phyloP scores from a whole-genome alignment of 2,888 invertebrate species.

The Tillus elongatus region DNA sequence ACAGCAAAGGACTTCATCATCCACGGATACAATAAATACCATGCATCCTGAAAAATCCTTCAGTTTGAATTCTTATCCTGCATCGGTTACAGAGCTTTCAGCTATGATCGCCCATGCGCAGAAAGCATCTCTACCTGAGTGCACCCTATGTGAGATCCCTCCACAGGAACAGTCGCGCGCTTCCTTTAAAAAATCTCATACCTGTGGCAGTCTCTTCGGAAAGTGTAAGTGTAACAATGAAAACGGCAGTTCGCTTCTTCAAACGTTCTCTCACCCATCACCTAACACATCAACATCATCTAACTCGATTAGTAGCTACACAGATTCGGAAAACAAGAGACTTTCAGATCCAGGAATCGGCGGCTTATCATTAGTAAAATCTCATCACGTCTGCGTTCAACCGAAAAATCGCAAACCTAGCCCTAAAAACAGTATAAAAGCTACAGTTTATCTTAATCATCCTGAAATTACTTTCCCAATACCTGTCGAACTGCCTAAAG shows the following conservation, averaged over 20 bases:
- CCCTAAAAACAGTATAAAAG: slow-evolving; percentile 23
- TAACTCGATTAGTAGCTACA: no score
- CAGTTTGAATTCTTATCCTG: slow-evolving; percentile 1
- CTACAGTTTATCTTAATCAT: slow-evolving; percentile 34
- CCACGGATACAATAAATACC: neutral
- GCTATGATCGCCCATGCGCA: slow-evolving; percentile 3
- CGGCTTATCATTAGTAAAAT: slow-evolving; percentile 13
- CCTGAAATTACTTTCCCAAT: slow-evolving; percentile 39
- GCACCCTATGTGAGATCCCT: no score
- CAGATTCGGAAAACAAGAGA: no score
- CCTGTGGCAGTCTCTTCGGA: slow-evolving; percentile 42
- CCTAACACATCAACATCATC: slow-evolving; percentile 10
- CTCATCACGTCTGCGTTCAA: slow-evolving; percentile 20
- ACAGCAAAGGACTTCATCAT: no score
- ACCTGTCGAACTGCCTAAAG: slow-evolving; percentile 25
- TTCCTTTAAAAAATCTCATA: slow-evolving; percentile 36
- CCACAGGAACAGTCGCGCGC: slow-evolving; percentile 18
- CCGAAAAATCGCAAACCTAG: slow-evolving; percentile 18
- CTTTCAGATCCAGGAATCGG: slow-evolving; percentile 30
- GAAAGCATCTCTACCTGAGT: neutral
- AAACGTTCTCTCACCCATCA: slow-evolving; percentile 13
- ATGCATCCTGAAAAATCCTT: neutral
- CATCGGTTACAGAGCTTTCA: slow-evolving; percentile 1
- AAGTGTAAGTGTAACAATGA: slow-evolving; percentile 36
- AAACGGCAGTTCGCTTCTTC: slow-evolving; percentile 10